These are phyloP conservation scores for Ischnura elegans DNA, from an alignment of 2,888 invertebrate species.

Conservation along the genomic window DNA sequence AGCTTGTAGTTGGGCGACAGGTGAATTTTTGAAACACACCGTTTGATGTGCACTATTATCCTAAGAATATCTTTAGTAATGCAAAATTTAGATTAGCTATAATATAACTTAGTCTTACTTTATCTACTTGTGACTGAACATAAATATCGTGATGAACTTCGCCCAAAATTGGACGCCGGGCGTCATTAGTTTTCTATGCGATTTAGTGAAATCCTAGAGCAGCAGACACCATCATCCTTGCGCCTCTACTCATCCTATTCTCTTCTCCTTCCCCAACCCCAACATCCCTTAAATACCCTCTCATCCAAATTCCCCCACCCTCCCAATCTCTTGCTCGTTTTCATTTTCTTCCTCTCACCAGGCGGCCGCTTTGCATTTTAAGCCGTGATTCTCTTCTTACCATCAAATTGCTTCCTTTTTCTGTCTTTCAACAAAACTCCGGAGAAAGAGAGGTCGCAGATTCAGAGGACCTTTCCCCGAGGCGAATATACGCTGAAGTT, in stretches of 20 bases:
- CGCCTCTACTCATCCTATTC: background rate
- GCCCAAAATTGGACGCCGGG: no score
- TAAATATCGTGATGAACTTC: no score
- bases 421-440: background rate
- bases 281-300: no score
- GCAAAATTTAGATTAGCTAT: no score
- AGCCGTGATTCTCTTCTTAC: background rate
- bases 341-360: background rate
- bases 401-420: background rate
- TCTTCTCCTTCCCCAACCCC: no score
- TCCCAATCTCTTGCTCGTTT: conserved; percentile 16
- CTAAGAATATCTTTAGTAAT: no score
- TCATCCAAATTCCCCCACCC: background rate
- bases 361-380: conserved; percentile 10
- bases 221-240: background rate
- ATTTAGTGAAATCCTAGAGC: background rate
- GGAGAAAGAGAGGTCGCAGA: background rate
- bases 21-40: no score
- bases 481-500: background rate
- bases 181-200: no score
- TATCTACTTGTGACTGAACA: no score
- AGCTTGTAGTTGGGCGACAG: no score
- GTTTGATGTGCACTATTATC: no score
- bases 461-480: background rate
- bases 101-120: no score